Conservation (phyloP, 2,113 vertebrate species). For the Hyaena hyaena region DNA sequence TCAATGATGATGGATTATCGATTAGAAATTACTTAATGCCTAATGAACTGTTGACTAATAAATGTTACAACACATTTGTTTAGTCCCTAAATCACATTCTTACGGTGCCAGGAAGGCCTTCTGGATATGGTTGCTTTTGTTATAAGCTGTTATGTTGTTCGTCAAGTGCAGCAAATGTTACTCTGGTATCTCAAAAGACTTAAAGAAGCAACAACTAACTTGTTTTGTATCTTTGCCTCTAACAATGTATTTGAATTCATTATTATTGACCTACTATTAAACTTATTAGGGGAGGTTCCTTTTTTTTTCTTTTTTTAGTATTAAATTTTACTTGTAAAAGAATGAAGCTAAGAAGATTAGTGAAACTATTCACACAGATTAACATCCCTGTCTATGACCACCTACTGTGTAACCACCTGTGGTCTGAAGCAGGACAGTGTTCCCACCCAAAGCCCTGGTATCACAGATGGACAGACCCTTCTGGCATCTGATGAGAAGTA, state of each 20-base stretch:
- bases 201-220: neutral
- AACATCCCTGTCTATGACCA: neutral
- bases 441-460: neutral
- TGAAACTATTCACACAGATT: neutral
- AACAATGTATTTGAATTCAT: neutral
- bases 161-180: neutral
- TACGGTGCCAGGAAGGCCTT: neutral
- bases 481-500: neutral
- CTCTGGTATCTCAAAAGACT: neutral
- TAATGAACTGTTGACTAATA: neutral
- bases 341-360: neutral
- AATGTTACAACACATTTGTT: neutral
- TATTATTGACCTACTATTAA: neutral
- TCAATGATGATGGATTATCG: neutral
- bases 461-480: neutral
- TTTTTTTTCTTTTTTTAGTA: neutral
- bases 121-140: neutral
- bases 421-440: neutral
- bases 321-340: neutral
- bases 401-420: neutral
- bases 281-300: neutral
- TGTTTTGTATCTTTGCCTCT: neutral
- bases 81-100: neutral
- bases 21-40: neutral
- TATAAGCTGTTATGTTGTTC: neutral